Percentiles rank a stretch among this genome's conserved stretches.
Conservation (phyloP, 2,113 vertebrate species). For the Atherinomorus stipes region DNA sequence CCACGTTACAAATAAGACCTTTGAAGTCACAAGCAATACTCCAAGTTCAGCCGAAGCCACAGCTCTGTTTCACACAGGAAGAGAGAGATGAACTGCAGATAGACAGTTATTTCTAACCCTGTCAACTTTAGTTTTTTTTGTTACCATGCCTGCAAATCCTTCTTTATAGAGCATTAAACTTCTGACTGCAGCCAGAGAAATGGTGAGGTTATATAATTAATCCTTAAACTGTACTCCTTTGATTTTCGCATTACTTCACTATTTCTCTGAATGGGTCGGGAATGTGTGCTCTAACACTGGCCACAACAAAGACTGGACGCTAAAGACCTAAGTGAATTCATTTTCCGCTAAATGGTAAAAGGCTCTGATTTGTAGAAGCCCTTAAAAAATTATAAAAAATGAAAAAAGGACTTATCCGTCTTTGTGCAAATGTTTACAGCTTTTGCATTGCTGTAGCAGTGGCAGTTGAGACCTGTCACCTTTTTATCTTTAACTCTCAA, state of each 20-base stretch:
- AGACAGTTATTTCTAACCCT: background rate
- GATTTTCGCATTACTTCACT: background rate
- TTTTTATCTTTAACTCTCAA: background rate
- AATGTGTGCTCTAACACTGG: background rate
- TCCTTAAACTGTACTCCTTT: background rate
- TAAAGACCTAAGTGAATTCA: background rate
- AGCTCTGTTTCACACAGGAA: constrained; percentile 61
- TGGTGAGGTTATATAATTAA: background rate
- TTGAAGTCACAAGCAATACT: constrained; percentile 44
- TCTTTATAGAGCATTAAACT: background rate
- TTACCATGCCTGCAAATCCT: background rate
- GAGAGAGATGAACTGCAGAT: constrained; percentile 33
- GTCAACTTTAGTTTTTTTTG: background rate
- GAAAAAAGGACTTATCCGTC: no score
- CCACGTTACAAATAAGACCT: background rate
- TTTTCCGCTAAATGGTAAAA: background rate
- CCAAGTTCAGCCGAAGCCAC: constrained; percentile 48
- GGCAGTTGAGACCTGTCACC: no score
- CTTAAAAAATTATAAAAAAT: background rate
- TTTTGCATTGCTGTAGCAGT: no score
- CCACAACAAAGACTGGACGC: background rate
- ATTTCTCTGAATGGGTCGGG: background rate
- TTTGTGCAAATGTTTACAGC: no score
- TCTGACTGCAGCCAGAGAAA: background rate
- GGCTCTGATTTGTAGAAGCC: background rate